Evolutionary conservation across 2,888 invertebrate species (phyloP).

Genomic region (Antitype chi): DNA sequence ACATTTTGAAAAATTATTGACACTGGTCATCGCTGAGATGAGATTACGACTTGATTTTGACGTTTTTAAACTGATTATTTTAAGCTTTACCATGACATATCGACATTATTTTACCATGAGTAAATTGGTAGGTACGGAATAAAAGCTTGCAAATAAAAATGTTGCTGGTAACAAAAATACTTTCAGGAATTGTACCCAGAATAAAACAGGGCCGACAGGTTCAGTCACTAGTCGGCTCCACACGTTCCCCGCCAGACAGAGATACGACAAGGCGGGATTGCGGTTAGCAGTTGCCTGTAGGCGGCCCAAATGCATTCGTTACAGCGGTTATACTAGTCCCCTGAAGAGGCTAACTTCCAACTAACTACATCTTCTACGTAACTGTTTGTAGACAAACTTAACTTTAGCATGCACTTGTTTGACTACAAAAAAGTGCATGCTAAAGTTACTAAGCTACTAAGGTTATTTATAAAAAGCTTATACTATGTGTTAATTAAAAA

Average conservation of each 20-base stretch:
- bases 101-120: not conserved
- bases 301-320: constrained; percentile 58
- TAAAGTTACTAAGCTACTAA: no score
- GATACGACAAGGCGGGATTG: constrained; percentile 42
- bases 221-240: constrained; percentile 13
- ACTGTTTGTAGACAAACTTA: constrained; percentile 24
- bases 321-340: constrained; percentile 35
- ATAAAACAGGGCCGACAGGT: constrained; percentile 22
- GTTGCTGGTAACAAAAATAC: not conserved
- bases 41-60: not conserved
- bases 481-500: not conserved
- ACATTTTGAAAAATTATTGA: not conserved
- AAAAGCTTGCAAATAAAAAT: not conserved
- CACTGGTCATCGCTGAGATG: not conserved
- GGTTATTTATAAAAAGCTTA: not conserved
- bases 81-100: not conserved
- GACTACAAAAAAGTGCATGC: no score
- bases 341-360: constrained; percentile 36
- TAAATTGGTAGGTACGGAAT: not conserved
- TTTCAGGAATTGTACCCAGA: constrained; percentile 16
- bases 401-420: constrained; percentile 9
- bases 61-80: not conserved
- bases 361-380: constrained; percentile 40
- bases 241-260: constrained; percentile 30
- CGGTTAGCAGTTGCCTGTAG: constrained; percentile 45